phyloP scores from a whole-genome alignment of 2,797 vertebrate species.

The Siniperca obscura region DNA sequence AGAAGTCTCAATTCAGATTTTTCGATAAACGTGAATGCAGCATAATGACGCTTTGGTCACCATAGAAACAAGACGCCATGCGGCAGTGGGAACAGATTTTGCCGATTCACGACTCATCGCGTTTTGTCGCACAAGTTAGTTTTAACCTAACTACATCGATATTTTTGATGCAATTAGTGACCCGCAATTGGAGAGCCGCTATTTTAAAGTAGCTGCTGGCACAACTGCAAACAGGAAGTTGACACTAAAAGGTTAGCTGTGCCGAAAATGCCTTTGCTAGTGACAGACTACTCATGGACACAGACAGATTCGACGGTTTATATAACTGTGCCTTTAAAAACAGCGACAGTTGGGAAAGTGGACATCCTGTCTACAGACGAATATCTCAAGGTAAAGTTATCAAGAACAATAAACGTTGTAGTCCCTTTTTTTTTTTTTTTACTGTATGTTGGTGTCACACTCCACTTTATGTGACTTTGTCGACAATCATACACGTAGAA shows the following conservation, averaged over 20 bases:
- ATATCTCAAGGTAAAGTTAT: conserved; percentile 90
- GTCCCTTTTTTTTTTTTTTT: not conserved
- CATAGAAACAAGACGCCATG: conserved; percentile 46
- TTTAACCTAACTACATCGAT: not conserved
- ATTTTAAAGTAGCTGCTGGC: too few relatives aligned
- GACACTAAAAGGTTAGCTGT: too few relatives aligned
- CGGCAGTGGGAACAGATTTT: not conserved
- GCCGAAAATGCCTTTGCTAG: conserved; percentile 82
- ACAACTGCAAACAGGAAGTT: not conserved
- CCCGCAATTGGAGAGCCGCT: not conserved
- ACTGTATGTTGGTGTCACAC: not conserved
- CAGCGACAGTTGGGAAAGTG: conserved; percentile 72
- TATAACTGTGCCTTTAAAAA: conserved; percentile 88
- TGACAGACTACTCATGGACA: conserved; percentile 88
- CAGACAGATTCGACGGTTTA: conserved; percentile 85
- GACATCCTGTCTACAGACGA: conserved; percentile 88
- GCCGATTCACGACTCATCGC: too few relatives aligned
- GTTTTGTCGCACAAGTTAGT: not conserved
- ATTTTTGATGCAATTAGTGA: too few relatives aligned
- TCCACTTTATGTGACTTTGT: too few relatives aligned
- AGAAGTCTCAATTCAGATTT: not conserved
- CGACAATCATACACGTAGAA: not conserved
- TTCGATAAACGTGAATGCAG: not conserved
- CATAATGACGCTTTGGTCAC: not conserved
- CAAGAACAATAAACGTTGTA: too few relatives aligned